phyloP scores from a whole-genome alignment of 1,140 invertebrate genomes.

The Calliopsis andreniformis region DNA sequence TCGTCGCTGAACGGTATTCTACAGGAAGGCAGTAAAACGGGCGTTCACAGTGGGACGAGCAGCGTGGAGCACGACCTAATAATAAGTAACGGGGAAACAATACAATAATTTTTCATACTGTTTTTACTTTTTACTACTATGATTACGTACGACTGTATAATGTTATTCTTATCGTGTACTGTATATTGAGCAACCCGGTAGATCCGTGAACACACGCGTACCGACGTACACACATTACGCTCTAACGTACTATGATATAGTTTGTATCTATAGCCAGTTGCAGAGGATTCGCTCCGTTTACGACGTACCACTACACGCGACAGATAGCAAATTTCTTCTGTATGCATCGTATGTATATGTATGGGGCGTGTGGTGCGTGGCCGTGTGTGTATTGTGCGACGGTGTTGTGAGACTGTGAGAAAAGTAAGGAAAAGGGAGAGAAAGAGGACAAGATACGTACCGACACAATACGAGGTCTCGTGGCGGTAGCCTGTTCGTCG shows the following conservation, averaged over 20 bases:
- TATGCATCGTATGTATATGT: constrained; percentile 33
- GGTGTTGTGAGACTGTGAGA: constrained; percentile 1
- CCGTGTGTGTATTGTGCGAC: constrained; percentile 21
- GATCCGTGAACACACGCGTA: constrained; percentile 21
- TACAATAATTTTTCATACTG: constrained; percentile 78
- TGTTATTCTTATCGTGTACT: constrained; percentile 68
- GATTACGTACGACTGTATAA: constrained; percentile 71
- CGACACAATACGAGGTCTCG: not conserved
- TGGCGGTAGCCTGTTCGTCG: constrained; percentile 6
- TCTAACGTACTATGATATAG: constrained; percentile 61
- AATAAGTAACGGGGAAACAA: constrained; percentile 72
- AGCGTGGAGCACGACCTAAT: constrained; percentile 60
- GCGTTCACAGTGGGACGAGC: too few species aligned
- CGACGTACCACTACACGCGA: constrained; percentile 36
- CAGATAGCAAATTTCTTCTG: constrained; percentile 43
- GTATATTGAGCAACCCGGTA: constrained; percentile 56
- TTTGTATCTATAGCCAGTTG: constrained; percentile 68
- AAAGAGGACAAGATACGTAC: not conserved
- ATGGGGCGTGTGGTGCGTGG: not conserved
- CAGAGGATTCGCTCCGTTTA: constrained; percentile 58
- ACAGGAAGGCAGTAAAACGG: not conserved
- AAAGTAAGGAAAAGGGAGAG: not conserved
- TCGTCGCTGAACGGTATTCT: not conserved
- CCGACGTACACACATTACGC: constrained; percentile 59
- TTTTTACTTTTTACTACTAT: constrained; percentile 79